phyloP scores from a whole-genome alignment of 2,113 vertebrate genomes.

The Poecilia latipinna region DNA sequence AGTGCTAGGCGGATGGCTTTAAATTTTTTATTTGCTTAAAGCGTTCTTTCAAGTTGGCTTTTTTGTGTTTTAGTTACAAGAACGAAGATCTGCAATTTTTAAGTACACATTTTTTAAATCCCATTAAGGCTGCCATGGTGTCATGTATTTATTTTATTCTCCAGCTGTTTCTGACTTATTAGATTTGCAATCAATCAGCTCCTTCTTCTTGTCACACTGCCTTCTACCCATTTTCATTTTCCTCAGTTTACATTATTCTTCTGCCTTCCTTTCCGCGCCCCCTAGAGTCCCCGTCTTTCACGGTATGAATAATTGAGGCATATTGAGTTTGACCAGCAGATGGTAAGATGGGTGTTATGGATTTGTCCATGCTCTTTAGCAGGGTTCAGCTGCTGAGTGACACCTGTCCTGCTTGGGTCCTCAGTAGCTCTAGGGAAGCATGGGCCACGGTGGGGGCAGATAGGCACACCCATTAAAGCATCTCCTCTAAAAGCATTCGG shows the following conservation, averaged over 20 bases:
- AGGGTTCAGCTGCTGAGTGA: conserved; percentile 46
- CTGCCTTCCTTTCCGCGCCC: conserved; percentile 12
- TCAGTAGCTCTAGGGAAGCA: conserved; percentile 30
- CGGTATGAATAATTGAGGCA: conserved; percentile 76
- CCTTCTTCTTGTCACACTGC: background rate
- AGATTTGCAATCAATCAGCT: conserved; percentile 40
- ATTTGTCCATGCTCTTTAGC: conserved; percentile 63
- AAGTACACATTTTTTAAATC: background rate
- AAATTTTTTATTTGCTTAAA: background rate
- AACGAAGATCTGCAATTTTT: background rate
- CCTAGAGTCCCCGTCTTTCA: conserved; percentile 43
- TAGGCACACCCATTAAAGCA: background rate
- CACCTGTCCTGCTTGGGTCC: conserved; percentile 64
- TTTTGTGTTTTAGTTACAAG: background rate
- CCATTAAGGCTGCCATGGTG: background rate
- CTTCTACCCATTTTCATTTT: conserved; percentile 32
- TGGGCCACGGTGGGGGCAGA: background rate
- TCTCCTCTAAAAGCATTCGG: conserved; percentile 12
- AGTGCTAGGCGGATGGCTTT: background rate
- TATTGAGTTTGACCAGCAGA: conserved; percentile 76
- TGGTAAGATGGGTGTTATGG: conserved; percentile 67
- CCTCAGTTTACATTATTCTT: conserved; percentile 32
- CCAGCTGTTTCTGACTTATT: conserved; percentile 4
- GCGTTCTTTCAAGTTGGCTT: too few relatives aligned
- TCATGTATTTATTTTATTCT: background rate